Conservation (phyloP, 2,113 vertebrate genomes). For the Xiphophorus couchianus region DNA sequence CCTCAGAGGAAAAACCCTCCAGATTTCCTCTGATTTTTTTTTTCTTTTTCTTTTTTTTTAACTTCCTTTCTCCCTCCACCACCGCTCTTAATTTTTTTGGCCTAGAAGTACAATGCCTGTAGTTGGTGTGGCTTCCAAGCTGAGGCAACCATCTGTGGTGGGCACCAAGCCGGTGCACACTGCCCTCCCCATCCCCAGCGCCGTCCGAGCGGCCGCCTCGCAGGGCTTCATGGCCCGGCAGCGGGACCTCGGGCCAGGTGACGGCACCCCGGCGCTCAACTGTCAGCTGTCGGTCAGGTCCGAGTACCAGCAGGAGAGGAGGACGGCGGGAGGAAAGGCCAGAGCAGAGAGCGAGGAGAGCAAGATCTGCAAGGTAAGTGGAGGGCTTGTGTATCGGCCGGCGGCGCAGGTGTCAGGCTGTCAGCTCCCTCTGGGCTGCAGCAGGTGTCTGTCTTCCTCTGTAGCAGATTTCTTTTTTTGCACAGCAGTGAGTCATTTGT, state of each 20-base stretch:
- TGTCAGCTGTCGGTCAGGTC: slow-evolving; percentile 89
- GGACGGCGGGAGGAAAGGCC: slow-evolving; percentile 76
- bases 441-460: slow-evolving; percentile 55
- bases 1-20: slow-evolving; percentile 34
- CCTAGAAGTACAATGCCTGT: slow-evolving; percentile 87
- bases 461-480: not conserved
- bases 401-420: not conserved
- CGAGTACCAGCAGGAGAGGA: slow-evolving; percentile 82
- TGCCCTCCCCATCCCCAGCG: slow-evolving; percentile 88
- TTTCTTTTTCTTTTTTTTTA: slow-evolving; percentile 9
- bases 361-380: slow-evolving; percentile 91
- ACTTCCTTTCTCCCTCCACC: slow-evolving; percentile 10
- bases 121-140: slow-evolving; percentile 94
- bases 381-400: not conserved
- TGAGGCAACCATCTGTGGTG: slow-evolving; percentile 85
- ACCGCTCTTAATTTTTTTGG: slow-evolving; percentile 31
- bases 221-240: slow-evolving; percentile 82
- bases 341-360: slow-evolving; percentile 87
- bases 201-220: slow-evolving; percentile 73
- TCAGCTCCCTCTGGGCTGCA: slow-evolving; percentile 6
- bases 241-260: slow-evolving; percentile 80
- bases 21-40: slow-evolving; percentile 27
- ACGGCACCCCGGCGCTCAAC: slow-evolving; percentile 78
- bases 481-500: slow-evolving; percentile 43
- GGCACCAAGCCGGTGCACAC: slow-evolving; percentile 91